These are phyloP conservation scores for Sminthurides aquaticus DNA, from an alignment of 2,888 invertebrate genomes.

Conservation along the genomic window DNA sequence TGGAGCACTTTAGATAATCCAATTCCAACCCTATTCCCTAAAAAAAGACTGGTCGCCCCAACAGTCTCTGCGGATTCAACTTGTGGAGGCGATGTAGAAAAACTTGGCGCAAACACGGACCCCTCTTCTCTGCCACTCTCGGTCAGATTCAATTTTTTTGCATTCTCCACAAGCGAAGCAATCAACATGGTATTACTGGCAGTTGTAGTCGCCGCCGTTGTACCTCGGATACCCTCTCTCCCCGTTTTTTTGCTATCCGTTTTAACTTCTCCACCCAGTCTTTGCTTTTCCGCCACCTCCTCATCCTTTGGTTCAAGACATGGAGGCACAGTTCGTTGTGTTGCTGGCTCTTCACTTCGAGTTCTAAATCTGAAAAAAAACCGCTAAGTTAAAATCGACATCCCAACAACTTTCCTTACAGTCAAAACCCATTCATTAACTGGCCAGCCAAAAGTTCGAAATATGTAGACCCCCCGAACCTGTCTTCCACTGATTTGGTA, in stretches of 20 bases:
- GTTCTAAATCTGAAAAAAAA: slow-evolving; percentile 9
- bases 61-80: not conserved
- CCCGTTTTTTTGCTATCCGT: not conserved
- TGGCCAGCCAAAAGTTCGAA: too few species aligned
- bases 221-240: too few species aligned
- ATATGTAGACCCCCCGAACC: too few species aligned
- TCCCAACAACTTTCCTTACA: too few species aligned
- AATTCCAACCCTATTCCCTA: not conserved
- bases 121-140: slow-evolving; percentile 3
- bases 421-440: too few species aligned
- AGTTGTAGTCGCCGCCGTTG: too few species aligned
- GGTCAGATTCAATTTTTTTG: slow-evolving; percentile 22
- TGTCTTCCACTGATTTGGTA: too few species aligned
- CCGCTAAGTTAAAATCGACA: too few species aligned
- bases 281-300: not conserved
- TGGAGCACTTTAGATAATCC: not conserved
- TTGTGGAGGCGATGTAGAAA: not conserved
- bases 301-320: slow-evolving; percentile 9
- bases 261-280: not conserved
- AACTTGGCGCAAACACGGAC: not conserved
- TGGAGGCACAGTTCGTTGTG: slow-evolving; percentile 1
- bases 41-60: too few species aligned
- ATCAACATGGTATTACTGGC: slow-evolving; percentile 17
- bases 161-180: slow-evolving; percentile 22
- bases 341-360: slow-evolving; percentile 10